These are phyloP conservation scores for Flexamia atlantica DNA, from an alignment of 2,888 invertebrate species.

Conservation along the genomic window DNA sequence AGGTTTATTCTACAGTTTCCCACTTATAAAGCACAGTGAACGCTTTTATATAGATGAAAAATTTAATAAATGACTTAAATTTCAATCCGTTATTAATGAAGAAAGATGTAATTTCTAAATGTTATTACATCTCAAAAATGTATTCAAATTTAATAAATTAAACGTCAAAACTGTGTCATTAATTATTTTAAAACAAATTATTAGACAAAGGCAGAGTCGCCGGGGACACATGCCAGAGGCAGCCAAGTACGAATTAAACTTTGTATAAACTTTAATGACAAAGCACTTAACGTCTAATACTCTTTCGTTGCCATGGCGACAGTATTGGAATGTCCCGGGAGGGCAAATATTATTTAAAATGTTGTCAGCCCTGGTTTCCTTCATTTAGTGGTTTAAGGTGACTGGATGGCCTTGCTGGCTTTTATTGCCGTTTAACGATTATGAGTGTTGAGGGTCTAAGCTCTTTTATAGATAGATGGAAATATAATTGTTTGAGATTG, in stretches of 20 bases:
- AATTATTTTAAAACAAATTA: neutral
- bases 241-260: conserved; percentile 55
- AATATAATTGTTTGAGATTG: too few relatives aligned
- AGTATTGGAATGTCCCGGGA: conserved; percentile 43
- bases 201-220: neutral
- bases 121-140: too few relatives aligned
- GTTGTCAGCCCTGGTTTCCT: conserved; percentile 42
- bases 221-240: conserved; percentile 19
- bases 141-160: too few relatives aligned
- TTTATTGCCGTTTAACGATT: conserved; percentile 3
- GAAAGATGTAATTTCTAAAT: too few relatives aligned
- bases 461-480: too few relatives aligned
- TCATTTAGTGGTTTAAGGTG: conserved; percentile 41
- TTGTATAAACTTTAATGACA: conserved; percentile 57
- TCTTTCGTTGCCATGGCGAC: conserved; percentile 44
- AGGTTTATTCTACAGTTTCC: too few relatives aligned
- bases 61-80: too few relatives aligned
- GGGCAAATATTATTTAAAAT: conserved; percentile 57
- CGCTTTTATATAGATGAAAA: too few relatives aligned
- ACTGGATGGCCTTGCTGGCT: neutral
- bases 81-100: too few relatives aligned
- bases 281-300: conserved; percentile 52
- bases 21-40: too few relatives aligned
- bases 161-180: neutral
- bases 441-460: neutral